Percentiles rank a stretch among this genome's conserved stretches.
Evolutionary conservation across 2,113 vertebrate genomes (phyloP).

Genomic region (Pardalotus punctatus): DNA sequence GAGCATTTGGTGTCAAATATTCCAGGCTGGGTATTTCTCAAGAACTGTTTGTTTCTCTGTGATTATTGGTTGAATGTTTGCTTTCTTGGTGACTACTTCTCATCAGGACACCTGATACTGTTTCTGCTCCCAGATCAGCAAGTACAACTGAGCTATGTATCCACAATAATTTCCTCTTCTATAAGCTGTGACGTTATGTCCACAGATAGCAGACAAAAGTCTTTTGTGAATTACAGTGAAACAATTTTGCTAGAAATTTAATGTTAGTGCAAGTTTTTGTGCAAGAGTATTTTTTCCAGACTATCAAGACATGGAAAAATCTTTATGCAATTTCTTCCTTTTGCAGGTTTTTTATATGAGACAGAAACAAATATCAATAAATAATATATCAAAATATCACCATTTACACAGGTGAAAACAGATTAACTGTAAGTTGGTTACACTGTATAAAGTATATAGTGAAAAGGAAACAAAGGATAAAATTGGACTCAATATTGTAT

Average conservation of each 20-base stretch:
- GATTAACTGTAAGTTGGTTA: neutral
- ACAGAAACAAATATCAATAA: neutral
- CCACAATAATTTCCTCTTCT: neutral
- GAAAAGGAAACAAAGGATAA: neutral
- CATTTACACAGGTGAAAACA: neutral
- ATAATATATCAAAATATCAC: neutral
- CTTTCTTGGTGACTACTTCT: neutral
- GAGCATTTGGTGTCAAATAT: neutral
- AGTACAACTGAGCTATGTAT: neutral
- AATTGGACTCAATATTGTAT: neutral
- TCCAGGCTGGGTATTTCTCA: neutral
- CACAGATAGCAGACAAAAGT: neutral
- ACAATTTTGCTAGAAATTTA: neutral
- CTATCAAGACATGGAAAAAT: neutral
- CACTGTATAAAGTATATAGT: neutral
- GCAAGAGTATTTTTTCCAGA: neutral
- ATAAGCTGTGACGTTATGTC: neutral
- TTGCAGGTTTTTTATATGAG: neutral
- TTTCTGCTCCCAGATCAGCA: neutral
- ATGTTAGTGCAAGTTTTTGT: neutral
- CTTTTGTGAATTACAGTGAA: neutral
- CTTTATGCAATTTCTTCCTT: neutral
- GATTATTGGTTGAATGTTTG: neutral
- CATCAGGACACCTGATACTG: neutral
- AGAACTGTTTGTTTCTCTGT: neutral